Base-by-base conservation (phyloP, 1,140 invertebrate species). In the Calephelis nemesis region DNA sequence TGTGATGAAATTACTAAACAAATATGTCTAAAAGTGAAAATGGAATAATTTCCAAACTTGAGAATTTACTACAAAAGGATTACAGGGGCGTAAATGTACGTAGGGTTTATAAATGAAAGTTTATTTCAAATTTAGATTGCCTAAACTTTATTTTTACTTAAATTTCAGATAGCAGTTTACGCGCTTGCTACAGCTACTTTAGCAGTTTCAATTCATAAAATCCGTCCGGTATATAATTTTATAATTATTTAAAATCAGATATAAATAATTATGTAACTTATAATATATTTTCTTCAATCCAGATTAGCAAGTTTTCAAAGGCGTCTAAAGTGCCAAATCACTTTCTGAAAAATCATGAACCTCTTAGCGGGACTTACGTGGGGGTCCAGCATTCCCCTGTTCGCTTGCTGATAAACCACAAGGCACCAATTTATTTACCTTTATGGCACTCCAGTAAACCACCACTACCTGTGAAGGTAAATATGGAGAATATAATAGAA, bases 271-370 rank as follows among this genome's bases (percentile, higher is more conserved):
- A 82, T 73, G 82, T 81, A 81, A 87, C 70, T 71, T 73, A 13
- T 69, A 71, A 52, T 64, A 62, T 69, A 68, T 70, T 60, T 63
- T 70, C 60, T 73, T 63, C 73, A 79, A 30, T 77, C 52, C 74
- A 92, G 92, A 83, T 92, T 74, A 92, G 92, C 82, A 92, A 92
- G 83, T 92, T 92, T 74, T 92, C 92, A 30, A 90, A 88, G 74
- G 89, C 87, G 0, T 77, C 72, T 15, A 86, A 91, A 82, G 76
- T 92, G 69, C 92, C 92, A 62, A 79, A 87, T 49, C 90, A 92
- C 68, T 92, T 92, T 67, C 77, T 92, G 65, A 81, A 76, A 64
- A 79, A 75, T n/a, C 84, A 90, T 79, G 90, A 89, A 73, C 77
- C 85, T 0, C 74, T 92, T 6, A 79, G 70, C 65, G 92, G 92